phyloP scores from a whole-genome alignment of 2,797 vertebrate species.

The Ara ararauna region DNA sequence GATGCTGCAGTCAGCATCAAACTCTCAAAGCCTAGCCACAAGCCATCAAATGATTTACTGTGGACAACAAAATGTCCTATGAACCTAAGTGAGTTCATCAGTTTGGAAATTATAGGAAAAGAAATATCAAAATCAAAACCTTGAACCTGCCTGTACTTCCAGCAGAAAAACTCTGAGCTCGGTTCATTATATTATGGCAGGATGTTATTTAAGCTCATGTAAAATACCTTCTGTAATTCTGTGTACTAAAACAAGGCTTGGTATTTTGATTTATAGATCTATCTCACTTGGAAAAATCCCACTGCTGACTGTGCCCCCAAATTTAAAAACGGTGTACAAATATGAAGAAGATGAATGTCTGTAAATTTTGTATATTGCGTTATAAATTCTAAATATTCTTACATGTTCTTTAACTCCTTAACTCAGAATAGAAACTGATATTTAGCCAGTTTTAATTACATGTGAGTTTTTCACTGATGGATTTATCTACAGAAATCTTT shows the following conservation, averaged over 20 bases:
- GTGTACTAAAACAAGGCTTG: not conserved
- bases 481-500: not conserved
- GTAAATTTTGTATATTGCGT: not conserved
- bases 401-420: not conserved
- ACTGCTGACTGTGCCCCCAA: not conserved
- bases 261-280: not conserved
- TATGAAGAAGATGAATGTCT: not conserved
- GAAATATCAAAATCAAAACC: not conserved
- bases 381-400: not conserved
- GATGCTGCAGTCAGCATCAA: not conserved
- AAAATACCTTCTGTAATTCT: not conserved
- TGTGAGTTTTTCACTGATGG: not conserved
- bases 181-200: not conserved
- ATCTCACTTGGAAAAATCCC: not conserved
- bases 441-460: not conserved
- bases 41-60: not conserved
- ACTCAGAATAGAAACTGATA: not conserved
- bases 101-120: not conserved
- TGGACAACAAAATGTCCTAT: not conserved
- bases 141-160: not conserved
- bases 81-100: not conserved
- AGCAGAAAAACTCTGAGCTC: not conserved
- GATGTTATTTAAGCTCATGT: not conserved
- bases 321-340: not conserved
- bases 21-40: not conserved